Percentiles rank a stretch among this genome's conserved stretches.
Evolutionary conservation across 1,140 invertebrate genomes (phyloP).

Genomic region (Augochlora pura): DNA sequence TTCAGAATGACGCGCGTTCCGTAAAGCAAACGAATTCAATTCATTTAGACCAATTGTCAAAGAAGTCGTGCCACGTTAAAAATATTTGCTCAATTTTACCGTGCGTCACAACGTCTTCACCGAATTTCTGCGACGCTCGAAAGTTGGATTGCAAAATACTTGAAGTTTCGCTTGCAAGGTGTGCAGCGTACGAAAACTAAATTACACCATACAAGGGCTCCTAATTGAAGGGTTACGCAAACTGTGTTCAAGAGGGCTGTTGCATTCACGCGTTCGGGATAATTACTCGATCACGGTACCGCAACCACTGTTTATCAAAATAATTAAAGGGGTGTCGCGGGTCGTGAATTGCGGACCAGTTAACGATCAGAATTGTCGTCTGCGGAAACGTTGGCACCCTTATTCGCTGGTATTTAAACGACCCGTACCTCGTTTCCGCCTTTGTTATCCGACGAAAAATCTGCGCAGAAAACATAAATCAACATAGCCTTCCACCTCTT

Average conservation of each 20-base stretch:
- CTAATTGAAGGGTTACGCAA: background rate
- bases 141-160: background rate
- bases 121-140: no score
- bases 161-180: background rate
- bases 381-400: background rate
- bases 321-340: slow-evolving; percentile 14
- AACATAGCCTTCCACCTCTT: no score
- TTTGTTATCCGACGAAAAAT: slow-evolving; percentile 11
- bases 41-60: no score
- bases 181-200: background rate
- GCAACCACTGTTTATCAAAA: slow-evolving; percentile 11
- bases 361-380: background rate
- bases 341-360: background rate
- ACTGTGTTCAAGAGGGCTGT: background rate
- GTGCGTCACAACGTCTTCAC: no score
- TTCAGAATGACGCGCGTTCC: no score
- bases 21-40: no score
- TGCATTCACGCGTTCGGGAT: background rate
- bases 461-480: background rate
- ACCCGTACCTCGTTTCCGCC: background rate
- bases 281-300: background rate
- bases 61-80: no score
- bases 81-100: no score
- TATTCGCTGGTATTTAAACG: background rate
- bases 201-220: background rate